phyloP scores from a whole-genome alignment of 2,113 vertebrate species.

The Platycercus adscitus region DNA sequence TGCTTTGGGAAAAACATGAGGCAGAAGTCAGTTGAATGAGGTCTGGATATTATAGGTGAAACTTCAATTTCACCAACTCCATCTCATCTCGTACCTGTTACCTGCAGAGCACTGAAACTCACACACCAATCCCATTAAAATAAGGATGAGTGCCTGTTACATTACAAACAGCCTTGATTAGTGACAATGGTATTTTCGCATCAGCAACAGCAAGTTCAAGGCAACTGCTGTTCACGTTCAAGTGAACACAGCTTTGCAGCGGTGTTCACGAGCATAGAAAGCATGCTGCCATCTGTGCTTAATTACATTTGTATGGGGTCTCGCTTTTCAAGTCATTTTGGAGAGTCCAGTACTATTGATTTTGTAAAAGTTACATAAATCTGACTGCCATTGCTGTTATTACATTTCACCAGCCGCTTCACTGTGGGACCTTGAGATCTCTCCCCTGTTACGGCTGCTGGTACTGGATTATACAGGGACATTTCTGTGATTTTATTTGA shows the following conservation, averaged over 20 bases:
- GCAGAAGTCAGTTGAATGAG: not conserved
- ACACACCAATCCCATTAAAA: not conserved
- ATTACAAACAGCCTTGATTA: not conserved
- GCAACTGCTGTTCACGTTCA: not conserved
- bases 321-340: slow-evolving; percentile 29
- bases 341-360: slow-evolving; percentile 45
- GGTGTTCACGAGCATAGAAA: not conserved
- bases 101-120: not conserved
- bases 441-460: not conserved
- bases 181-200: slow-evolving; percentile 13
- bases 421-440: not conserved
- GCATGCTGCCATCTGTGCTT: not conserved
- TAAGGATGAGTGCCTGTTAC: not conserved
- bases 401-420: slow-evolving; percentile 11
- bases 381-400: slow-evolving; percentile 17
- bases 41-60: fast-evolving
- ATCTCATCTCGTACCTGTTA: not conserved
- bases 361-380: slow-evolving; percentile 59
- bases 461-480: not conserved
- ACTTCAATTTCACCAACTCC: not conserved
- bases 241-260: not conserved
- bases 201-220: slow-evolving; percentile 38
- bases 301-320: slow-evolving; percentile 50
- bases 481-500: not conserved
- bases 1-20: not conserved